These are phyloP conservation scores for Liolophura sinensis DNA, from an alignment of 1,140 invertebrate genomes.

Conservation along the genomic window DNA sequence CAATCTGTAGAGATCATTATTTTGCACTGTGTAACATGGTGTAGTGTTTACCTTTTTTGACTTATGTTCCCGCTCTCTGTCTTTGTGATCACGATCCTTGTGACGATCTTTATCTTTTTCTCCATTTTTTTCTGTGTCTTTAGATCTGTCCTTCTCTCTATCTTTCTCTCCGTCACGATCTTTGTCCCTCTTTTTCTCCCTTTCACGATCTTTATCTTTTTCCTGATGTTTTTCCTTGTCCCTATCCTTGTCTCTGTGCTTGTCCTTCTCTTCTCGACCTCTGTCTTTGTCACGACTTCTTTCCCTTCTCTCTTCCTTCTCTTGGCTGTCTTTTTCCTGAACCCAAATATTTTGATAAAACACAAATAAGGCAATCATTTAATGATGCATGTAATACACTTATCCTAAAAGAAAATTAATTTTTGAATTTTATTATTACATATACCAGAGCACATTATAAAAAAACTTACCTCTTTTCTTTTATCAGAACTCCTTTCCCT, in stretches of 20 bases:
- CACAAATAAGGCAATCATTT: too few species aligned
- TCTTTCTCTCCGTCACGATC: conserved; percentile 3
- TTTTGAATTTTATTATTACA: too few species aligned
- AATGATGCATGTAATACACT: too few species aligned
- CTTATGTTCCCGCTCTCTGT: conserved; percentile 13
- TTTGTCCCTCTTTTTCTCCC: conserved; percentile 11
- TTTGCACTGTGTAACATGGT: too few species aligned
- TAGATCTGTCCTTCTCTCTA: not conserved
- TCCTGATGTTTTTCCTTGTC: conserved; percentile 16
- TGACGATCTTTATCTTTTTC: conserved; percentile 8
- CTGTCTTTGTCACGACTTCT: conserved; percentile 14
- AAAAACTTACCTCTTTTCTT: too few species aligned
- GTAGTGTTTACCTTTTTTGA: conserved; percentile 6
- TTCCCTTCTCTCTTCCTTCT: not conserved
- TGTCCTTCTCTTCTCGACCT: conserved; percentile 17
- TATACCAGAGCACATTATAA: too few species aligned
- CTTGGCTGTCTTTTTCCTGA: conserved; percentile 20
- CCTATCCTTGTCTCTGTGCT: conserved; percentile 22
- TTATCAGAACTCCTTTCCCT: conserved; percentile 7
- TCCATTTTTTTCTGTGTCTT: conserved; percentile 2
- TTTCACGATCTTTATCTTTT: conserved; percentile 11
- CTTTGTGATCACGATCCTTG: not conserved
- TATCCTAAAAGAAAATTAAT: too few species aligned
- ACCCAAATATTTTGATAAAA: too few species aligned
- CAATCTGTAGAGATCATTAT: too few species aligned